These are phyloP conservation scores for Thunnus albacares DNA, from an alignment of 2,797 vertebrate species.

Conservation along the genomic window DNA sequence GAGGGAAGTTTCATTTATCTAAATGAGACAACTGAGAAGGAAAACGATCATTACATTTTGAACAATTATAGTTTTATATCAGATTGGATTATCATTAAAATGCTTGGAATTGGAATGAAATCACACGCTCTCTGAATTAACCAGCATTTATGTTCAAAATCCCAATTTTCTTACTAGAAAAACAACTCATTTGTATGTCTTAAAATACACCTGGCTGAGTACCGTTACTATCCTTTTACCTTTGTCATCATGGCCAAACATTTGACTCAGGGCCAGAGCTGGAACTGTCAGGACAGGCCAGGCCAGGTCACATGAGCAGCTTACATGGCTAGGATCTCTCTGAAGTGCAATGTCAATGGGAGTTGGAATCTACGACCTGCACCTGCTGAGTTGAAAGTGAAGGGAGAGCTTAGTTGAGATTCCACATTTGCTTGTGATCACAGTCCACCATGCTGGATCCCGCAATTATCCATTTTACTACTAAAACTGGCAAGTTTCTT, in stretches of 20 bases:
- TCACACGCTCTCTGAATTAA: background rate
- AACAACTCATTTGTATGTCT: background rate
- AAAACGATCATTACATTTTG: background rate
- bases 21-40: background rate
- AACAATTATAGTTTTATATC: background rate
- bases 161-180: background rate
- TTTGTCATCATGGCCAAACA: constrained; percentile 35
- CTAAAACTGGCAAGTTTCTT: background rate
- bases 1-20: constrained; percentile 34
- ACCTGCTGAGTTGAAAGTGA: constrained; percentile 14
- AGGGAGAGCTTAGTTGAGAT: constrained; percentile 8
- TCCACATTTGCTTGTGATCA: constrained; percentile 21
- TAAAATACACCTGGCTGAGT: background rate
- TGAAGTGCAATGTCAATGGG: constrained; percentile 20
- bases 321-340: constrained; percentile 32
- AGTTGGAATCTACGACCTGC: constrained; percentile 15
- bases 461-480: background rate
- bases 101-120: constrained; percentile 1
- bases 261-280: constrained; percentile 41
- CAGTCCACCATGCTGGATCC: background rate
- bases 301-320: constrained; percentile 44
- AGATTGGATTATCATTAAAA: background rate
- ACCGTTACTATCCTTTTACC: constrained; percentile 20
- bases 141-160: background rate
- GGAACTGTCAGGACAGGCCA: constrained; percentile 14